Conservation (phyloP, 2,113 vertebrate species). For the Aviceda subcristata region DNA sequence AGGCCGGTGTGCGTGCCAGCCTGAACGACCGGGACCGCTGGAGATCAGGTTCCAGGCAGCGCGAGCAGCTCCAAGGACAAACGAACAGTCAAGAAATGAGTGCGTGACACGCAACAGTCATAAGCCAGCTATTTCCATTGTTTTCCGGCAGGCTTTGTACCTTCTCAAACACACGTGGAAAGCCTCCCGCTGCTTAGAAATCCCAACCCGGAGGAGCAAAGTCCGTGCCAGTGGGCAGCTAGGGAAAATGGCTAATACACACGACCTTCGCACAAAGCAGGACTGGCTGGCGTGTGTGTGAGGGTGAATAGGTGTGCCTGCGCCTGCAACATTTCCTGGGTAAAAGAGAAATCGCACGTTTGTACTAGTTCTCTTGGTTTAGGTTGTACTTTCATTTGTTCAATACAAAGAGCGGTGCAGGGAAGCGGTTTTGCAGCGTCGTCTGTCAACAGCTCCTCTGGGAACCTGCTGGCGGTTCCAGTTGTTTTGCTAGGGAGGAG, state of each 20-base stretch:
- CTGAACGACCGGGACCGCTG: fast-evolving
- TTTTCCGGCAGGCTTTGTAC: constrained; percentile 58
- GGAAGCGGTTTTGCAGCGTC: not conserved
- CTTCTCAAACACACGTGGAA: constrained; percentile 40
- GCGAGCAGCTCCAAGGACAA: constrained; percentile 12
- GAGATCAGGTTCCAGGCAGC: not conserved
- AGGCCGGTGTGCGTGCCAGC: not conserved
- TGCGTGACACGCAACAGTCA: constrained; percentile 46
- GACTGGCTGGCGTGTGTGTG: not conserved
- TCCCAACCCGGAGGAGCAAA: constrained; percentile 23
- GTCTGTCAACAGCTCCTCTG: not conserved
- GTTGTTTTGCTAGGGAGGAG: not conserved
- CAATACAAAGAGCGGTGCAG: not conserved
- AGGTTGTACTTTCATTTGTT: not conserved
- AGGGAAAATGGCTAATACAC: not conserved
- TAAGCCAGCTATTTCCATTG: constrained; percentile 54
- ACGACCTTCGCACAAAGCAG: not conserved
- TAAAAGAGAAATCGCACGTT: not conserved
- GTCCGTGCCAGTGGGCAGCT: not conserved
- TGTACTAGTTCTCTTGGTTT: not conserved
- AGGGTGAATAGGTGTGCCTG: not conserved
- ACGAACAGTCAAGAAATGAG: not conserved
- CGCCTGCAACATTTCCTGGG: not conserved
- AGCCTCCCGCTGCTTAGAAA: constrained; percentile 33
- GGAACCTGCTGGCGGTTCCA: not conserved